Base-by-base conservation (phyloP, 30 jellyfish, hydroid and myxozoan genomes). In the Catostylus mosaicus region DNA sequence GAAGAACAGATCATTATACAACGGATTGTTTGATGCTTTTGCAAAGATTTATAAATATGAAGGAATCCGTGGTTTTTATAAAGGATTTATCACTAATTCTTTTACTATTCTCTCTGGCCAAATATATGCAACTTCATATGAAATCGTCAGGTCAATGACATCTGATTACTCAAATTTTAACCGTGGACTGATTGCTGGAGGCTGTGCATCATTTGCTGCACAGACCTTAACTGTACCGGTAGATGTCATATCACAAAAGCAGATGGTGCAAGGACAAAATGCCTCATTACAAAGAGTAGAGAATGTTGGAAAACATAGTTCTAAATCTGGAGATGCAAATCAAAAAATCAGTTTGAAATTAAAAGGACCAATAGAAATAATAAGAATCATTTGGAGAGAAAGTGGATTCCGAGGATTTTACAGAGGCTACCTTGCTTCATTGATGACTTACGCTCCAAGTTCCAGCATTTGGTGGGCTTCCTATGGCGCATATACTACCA, bases 381-480 rank as follows among this genome's bases (percentile, higher is more conserved):
- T 85, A 23, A 54, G 50, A 23, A 52, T 80, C 20, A 77, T 87
- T 7, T 87, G 89, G 88, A 87, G 62, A 51, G 85, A 69, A 73
- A 77, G 87, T 65, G 99, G 99, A 20, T 31, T 86, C 1, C 56
- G 45, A 38, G 99, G 99, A 27, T 94, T 94, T 74, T 94, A 94
- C 57, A 89, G 96, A 52, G 99, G 99, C 20, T 94, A 94, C 64
- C 68, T 94, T 16, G 99, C 96, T 9, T 94, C 99, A 10, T 43
- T 94, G 62, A 47, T 94, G 95, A 94, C 99, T n/a, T 85, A 88
- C 56, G 93, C 94, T 10, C 97, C 97, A 63, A 84, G 95, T 38
- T 94, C 99, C 34, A 97, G 96, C 26, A 87, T 94, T 19, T 94
- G 99, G 99, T 94, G 99, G 99, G 96, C 91, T 27, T 77, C 99